Evolutionary conservation across 2,113 vertebrate genomes (phyloP).

Genomic region (Thalassoma bifasciatum): DNA sequence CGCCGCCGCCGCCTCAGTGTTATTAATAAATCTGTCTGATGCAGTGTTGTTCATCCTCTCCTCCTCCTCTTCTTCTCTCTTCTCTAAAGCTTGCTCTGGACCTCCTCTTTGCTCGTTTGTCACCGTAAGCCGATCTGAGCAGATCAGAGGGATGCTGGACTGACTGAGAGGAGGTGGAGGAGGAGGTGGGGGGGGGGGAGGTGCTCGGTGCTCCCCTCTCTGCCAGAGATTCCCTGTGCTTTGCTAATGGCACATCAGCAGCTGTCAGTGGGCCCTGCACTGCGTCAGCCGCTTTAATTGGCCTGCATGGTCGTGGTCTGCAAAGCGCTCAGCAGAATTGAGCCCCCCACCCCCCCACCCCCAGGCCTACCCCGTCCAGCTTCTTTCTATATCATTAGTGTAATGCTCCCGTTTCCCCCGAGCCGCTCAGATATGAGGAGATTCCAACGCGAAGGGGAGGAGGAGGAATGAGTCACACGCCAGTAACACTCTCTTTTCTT

Average conservation of each 20-base stretch:
- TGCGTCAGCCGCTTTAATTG: conserved; percentile 77
- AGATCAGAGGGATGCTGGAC: neutral
- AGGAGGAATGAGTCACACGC: conserved; percentile 66
- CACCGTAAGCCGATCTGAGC: conserved; percentile 3
- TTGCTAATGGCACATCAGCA: conserved; percentile 61
- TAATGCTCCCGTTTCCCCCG: conserved; percentile 71
- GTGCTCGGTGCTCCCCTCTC: neutral
- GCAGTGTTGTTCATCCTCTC: conserved; percentile 3
- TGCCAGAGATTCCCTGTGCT: conserved; percentile 44
- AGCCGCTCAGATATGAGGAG: conserved; percentile 61
- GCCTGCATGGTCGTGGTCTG: conserved; percentile 57
- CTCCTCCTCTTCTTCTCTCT: neutral
- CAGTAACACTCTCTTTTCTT: conserved; percentile 12
- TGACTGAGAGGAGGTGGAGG: no score
- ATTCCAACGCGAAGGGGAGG: conserved; percentile 43
- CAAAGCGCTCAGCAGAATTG: conserved; percentile 63
- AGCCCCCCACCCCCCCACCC: conserved; percentile 20
- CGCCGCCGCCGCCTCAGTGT: conserved; percentile 40
- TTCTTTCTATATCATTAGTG: conserved; percentile 74
- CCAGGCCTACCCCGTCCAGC: neutral
- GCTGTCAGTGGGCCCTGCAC: conserved; percentile 75
- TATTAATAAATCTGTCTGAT: conserved; percentile 40
- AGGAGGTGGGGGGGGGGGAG: neutral
- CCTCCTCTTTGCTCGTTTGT: conserved; percentile 8
- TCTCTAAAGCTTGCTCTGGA: neutral